Evolutionary conservation across 2,888 invertebrate species (phyloP).

Genomic region (Craniophora ligustri): DNA sequence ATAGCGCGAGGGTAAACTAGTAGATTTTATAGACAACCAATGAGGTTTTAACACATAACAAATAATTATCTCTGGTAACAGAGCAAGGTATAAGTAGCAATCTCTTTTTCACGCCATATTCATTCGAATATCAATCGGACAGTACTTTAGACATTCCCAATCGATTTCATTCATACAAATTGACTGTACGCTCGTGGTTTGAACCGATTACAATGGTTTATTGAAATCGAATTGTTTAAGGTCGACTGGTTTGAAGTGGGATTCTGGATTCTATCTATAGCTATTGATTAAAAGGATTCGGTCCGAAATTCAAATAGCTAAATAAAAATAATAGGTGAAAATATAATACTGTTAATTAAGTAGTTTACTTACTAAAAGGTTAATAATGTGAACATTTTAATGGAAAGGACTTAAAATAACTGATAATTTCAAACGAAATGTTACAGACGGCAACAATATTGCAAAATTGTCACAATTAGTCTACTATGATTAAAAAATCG

Average conservation of each 20-base stretch:
- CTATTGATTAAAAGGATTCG: slow-evolving; percentile 19
- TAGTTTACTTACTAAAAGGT: too few species aligned
- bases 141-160: slow-evolving; percentile 42
- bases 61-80: slow-evolving; percentile 19
- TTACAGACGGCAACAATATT: too few species aligned
- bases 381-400: too few species aligned
- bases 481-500: too few species aligned
- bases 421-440: too few species aligned
- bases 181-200: slow-evolving; percentile 40
- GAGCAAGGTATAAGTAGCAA: slow-evolving; percentile 19
- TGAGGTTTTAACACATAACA: too few species aligned
- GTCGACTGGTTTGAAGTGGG: slow-evolving; percentile 22
- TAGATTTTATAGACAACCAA: too few species aligned
- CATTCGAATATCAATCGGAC: slow-evolving; percentile 20
- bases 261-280: slow-evolving; percentile 13
- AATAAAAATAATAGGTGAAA: neutral
- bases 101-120: slow-evolving; percentile 41
- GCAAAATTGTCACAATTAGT: too few species aligned
- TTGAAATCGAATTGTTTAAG: slow-evolving; percentile 43
- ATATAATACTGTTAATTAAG: too few species aligned
- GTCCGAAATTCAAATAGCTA: slow-evolving; percentile 11
- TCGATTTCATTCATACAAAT: slow-evolving; percentile 46
- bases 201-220: slow-evolving; percentile 48
- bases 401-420: too few species aligned
- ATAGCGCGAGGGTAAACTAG: too few species aligned